Percentiles rank a stretch among this genome's conserved stretches.
Conservation (phyloP, 1,140 invertebrate species). For the Calephelis nemesis region DNA sequence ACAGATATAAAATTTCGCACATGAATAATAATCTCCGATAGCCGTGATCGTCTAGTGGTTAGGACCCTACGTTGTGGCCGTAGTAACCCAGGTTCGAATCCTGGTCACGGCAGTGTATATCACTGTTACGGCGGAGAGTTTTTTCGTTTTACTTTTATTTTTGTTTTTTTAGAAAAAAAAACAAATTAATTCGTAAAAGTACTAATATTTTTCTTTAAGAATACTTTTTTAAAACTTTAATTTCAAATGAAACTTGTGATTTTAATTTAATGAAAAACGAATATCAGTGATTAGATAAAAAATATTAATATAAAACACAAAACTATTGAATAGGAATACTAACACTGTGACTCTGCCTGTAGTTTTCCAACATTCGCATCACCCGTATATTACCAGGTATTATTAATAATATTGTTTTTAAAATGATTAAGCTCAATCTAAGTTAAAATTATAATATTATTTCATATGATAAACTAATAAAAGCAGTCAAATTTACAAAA, state of each 20-base stretch:
- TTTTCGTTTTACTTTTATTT: slow-evolving; percentile 22
- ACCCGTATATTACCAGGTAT: too few species aligned
- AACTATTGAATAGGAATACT: too few species aligned
- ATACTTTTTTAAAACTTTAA: too few species aligned
- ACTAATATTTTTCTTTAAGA: too few species aligned
- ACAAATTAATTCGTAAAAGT: too few species aligned
- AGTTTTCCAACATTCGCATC: background rate
- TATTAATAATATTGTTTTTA: background rate
- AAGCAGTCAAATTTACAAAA: too few species aligned
- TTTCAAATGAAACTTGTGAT: too few species aligned
- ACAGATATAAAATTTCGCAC: too few species aligned
- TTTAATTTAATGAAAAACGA: too few species aligned
- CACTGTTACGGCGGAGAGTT: slow-evolving; percentile 58
- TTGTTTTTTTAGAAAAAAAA: slow-evolving; percentile 4
- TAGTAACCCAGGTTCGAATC: slow-evolving; percentile 52
- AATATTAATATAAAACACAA: too few species aligned
- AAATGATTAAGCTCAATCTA: background rate
- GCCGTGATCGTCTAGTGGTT: slow-evolving; percentile 43
- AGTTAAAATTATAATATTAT: background rate
- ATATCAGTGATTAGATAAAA: too few species aligned
- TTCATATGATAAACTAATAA: background rate
- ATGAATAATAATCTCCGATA: slow-evolving; percentile 18
- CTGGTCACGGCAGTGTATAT: slow-evolving; percentile 48
- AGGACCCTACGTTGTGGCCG: slow-evolving; percentile 42
- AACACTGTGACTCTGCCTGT: background rate